Evolutionary conservation across 2,888 invertebrate species (phyloP).

Genomic region (Proisotoma minuta): DNA sequence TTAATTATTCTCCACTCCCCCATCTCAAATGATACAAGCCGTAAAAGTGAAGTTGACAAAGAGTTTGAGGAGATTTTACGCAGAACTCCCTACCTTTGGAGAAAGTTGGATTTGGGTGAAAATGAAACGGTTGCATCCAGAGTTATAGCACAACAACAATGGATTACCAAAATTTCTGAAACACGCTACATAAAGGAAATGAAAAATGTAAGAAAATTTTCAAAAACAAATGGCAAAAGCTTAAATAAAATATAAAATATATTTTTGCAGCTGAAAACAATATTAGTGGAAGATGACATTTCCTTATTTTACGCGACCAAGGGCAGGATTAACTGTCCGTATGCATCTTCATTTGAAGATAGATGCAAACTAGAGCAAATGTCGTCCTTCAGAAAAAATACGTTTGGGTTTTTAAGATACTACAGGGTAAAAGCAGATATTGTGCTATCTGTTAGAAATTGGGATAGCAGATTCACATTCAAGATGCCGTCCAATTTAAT

Average conservation of each 20-base stretch:
- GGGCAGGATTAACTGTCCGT: neutral
- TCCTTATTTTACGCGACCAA: conserved; percentile 3
- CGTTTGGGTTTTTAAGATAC: neutral
- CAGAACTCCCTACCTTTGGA: conserved; percentile 5
- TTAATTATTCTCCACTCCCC: no score
- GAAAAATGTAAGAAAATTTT: neutral
- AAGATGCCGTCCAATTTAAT: neutral
- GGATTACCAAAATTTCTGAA: conserved; percentile 2
- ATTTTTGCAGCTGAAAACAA: conserved; percentile 2
- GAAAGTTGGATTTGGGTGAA: neutral
- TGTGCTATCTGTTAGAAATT: neutral
- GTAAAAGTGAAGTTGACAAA: neutral
- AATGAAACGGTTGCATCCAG: neutral
- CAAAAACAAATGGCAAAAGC: neutral
- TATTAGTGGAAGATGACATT: neutral
- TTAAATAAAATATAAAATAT: neutral
- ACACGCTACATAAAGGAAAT: neutral
- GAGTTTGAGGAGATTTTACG: neutral
- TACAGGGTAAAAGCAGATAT: neutral
- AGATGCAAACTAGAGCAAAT: conserved; percentile 1
- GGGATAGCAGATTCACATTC: neutral
- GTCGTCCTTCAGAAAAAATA: neutral
- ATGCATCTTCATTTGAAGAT: conserved; percentile 1
- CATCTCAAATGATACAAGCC: no score
- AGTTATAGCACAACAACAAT: neutral